Evolutionary conservation across 2,113 vertebrate genomes (phyloP).

Genomic region (Mus spicilegus): DNA sequence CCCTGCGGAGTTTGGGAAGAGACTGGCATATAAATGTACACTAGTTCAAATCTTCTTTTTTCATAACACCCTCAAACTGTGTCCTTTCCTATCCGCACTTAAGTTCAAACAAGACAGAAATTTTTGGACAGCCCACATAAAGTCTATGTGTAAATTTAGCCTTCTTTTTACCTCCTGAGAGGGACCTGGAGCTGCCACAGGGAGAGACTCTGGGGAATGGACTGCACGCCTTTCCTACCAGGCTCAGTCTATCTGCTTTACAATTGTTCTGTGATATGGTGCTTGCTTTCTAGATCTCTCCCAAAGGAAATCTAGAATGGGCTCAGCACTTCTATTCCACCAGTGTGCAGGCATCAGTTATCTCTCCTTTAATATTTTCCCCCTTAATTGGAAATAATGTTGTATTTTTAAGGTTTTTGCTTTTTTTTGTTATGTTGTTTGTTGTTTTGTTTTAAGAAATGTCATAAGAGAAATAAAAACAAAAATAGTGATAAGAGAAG

Average conservation of each 20-base stretch:
- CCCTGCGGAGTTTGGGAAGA: background rate
- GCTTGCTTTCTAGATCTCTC: background rate
- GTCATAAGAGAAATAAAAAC: background rate
- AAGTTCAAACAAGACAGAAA: background rate
- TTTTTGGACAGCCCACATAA: background rate
- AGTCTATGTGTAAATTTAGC: accelerated
- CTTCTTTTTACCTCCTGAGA: background rate
- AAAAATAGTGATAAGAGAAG: background rate
- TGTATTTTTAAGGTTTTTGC: background rate
- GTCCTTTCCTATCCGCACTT: background rate
- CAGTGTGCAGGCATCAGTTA: background rate
- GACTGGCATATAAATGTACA: background rate
- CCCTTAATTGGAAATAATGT: background rate
- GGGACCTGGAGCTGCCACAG: background rate
- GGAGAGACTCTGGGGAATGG: too few relatives aligned
- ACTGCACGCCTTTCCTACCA: background rate
- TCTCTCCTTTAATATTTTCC: background rate
- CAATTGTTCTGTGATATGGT: background rate
- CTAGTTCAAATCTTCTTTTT: background rate
- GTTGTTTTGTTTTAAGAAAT: background rate
- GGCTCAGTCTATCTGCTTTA: background rate
- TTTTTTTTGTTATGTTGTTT: background rate
- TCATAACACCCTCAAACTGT: background rate
- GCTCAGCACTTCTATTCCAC: background rate
- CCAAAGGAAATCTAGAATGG: background rate